Evolutionary conservation across 2,797 vertebrate genomes (phyloP).

Genomic region (Gymnothorax reevesii): DNA sequence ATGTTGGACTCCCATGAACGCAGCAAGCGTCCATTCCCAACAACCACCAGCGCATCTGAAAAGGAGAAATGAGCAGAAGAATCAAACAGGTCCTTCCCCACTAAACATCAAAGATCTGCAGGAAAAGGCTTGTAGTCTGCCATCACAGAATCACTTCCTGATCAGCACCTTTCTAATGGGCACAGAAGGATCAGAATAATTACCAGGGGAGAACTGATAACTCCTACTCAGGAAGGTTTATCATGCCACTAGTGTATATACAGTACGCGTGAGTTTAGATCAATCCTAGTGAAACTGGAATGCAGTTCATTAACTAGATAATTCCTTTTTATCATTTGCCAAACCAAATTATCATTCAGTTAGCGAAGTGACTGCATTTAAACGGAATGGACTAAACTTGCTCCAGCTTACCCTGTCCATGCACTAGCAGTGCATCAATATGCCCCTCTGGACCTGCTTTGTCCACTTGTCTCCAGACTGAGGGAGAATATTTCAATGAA

Average conservation of each 20-base stretch:
- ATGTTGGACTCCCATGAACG: slow-evolving; percentile 94
- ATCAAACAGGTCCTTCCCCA: neutral
- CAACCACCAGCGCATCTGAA: slow-evolving; percentile 86
- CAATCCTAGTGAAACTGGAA: neutral
- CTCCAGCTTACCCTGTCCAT: slow-evolving; percentile 81
- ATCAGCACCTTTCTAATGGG: neutral
- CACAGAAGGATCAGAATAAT: neutral
- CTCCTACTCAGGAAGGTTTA: neutral
- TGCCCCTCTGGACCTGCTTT: slow-evolving; percentile 83
- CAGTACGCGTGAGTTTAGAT: neutral
- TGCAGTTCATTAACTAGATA: neutral
- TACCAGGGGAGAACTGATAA: neutral
- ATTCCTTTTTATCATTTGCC: neutral
- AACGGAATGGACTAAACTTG: neutral
- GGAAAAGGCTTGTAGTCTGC: neutral
- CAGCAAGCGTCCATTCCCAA: slow-evolving; percentile 83
- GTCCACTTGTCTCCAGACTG: slow-evolving; percentile 96
- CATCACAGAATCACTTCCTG: neutral
- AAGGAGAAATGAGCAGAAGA: neutral
- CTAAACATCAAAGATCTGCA: neutral
- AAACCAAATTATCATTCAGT: neutral
- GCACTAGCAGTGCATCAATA: slow-evolving; percentile 82
- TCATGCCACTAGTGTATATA: neutral
- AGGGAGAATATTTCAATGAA: slow-evolving; percentile 35
- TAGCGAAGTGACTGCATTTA: neutral